phyloP scores from a whole-genome alignment of 2,888 invertebrate genomes.

The Drosophila nr. fundita region DNA sequence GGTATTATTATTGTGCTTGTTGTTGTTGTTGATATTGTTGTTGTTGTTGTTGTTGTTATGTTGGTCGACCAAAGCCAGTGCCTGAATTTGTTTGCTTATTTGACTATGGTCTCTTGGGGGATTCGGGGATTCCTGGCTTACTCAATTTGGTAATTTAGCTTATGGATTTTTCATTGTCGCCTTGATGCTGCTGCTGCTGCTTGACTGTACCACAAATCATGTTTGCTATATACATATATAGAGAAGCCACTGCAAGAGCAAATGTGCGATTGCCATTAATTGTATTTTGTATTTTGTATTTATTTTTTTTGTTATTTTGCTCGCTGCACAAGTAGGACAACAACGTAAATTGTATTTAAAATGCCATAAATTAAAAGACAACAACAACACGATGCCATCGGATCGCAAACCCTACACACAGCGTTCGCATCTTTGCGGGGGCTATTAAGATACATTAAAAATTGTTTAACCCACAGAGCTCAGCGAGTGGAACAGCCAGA shows the following conservation, averaged over 20 bases:
- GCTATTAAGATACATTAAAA: conserved; percentile 72
- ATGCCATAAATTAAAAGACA: conserved; percentile 74
- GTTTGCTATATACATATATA: conserved; percentile 21
- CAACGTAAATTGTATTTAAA: conserved; percentile 73
- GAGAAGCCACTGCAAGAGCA: neutral
- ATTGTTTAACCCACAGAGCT: conserved; percentile 51
- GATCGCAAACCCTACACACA: conserved; percentile 1
- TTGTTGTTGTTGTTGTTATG: conserved; percentile 20
- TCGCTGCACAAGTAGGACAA: neutral
- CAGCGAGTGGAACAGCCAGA: conserved; percentile 3
- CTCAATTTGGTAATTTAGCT: conserved; percentile 73
- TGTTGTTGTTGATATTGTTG: conserved; percentile 12
- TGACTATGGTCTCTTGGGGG: conserved; percentile 40
- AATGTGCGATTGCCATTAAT: neutral
- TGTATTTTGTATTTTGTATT: neutral
- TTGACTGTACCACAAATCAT: conserved; percentile 57
- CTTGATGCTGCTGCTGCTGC: conserved; percentile 2
- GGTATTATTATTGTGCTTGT: conserved; percentile 9
- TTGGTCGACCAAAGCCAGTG: conserved; percentile 29
- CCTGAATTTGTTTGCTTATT: conserved; percentile 47
- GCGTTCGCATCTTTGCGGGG: conserved; percentile 26
- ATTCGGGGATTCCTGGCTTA: conserved; percentile 32
- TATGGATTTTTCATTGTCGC: conserved; percentile 58
- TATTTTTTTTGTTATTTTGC: conserved; percentile 1
- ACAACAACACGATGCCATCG: conserved; percentile 34